Conservation (phyloP, 1,140 invertebrate species). For the Magallana angulata region DNA sequence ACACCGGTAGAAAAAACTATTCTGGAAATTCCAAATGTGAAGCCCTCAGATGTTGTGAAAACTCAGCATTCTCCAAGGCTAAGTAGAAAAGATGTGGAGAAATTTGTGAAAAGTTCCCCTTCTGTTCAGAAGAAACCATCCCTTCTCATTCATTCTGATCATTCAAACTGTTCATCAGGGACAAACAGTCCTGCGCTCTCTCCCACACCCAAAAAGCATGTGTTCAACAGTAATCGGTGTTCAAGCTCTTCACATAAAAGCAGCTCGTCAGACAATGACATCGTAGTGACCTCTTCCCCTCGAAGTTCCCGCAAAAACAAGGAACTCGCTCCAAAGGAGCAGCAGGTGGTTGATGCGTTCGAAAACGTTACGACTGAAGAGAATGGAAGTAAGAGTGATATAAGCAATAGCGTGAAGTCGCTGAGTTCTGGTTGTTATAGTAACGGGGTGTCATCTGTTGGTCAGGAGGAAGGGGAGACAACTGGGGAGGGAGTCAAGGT, state of each 20-base stretch:
- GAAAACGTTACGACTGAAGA: conserved; percentile 28
- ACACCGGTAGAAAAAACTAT: conserved; percentile 18
- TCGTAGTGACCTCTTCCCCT: background rate
- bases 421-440: conserved; percentile 39
- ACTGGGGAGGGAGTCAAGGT: conserved; percentile 47
- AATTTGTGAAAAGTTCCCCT: conserved; percentile 14
- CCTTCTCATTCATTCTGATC: background rate
- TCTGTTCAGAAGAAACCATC: conserved; percentile 20
- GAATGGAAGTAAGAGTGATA: conserved; percentile 15
- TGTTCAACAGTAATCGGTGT: conserved; percentile 19
- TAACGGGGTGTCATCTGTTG: conserved; percentile 29
- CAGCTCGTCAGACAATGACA: background rate
- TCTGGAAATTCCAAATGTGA: conserved; percentile 24
- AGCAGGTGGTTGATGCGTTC: background rate
- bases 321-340: background rate
- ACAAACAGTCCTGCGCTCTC: background rate
- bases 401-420: conserved; percentile 49
- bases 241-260: conserved; percentile 15
- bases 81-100: background rate
- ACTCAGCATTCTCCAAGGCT: background rate
- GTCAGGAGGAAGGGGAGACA: conserved; percentile 20
- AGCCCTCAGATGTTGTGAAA: conserved; percentile 36
- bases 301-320: conserved; percentile 9
- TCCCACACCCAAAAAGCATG: background rate
- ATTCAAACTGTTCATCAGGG: conserved; percentile 16